phyloP scores from a whole-genome alignment of 2,888 invertebrate species.

The Crocallis elinguaria region DNA sequence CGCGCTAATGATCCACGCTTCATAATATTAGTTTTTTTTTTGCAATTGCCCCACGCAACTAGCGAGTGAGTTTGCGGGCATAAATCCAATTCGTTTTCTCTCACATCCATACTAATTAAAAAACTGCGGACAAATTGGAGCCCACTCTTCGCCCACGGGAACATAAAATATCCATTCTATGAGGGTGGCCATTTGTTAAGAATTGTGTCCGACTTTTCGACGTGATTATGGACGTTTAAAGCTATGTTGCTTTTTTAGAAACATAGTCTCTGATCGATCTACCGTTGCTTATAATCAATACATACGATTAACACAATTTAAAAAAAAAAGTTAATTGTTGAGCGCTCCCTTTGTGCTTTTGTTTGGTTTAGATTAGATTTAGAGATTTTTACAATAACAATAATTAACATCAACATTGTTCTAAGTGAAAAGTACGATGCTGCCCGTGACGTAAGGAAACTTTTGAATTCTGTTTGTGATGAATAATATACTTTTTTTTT shows the following conservation, averaged over 20 bases:
- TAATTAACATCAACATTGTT: no score
- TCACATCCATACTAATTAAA: conserved; percentile 81
- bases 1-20: conserved; percentile 8
- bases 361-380: no score
- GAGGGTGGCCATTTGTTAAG: conserved; percentile 24
- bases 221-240: background rate
- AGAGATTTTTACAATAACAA: no score
- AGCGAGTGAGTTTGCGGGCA: conserved; percentile 52
- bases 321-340: no score
- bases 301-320: no score
- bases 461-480: no score
- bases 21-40: conserved; percentile 5
- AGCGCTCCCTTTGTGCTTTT: no score
- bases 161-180: conserved; percentile 80
- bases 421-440: no score
- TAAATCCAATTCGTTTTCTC: conserved; percentile 76
- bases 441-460: no score
- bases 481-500: no score
- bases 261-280: background rate
- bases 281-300: background rate
- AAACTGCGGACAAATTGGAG: conserved; percentile 82
- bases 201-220: no score
- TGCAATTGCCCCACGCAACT: conserved; percentile 8
- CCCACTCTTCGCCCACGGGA: conserved; percentile 77
- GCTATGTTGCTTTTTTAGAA: background rate